A percentile compares a stretch with the other conserved stretches of the same genome.
These are phyloP conservation scores for Margarornis squamiger DNA, from an alignment of 2,797 vertebrate genomes.

Conservation along the genomic window DNA sequence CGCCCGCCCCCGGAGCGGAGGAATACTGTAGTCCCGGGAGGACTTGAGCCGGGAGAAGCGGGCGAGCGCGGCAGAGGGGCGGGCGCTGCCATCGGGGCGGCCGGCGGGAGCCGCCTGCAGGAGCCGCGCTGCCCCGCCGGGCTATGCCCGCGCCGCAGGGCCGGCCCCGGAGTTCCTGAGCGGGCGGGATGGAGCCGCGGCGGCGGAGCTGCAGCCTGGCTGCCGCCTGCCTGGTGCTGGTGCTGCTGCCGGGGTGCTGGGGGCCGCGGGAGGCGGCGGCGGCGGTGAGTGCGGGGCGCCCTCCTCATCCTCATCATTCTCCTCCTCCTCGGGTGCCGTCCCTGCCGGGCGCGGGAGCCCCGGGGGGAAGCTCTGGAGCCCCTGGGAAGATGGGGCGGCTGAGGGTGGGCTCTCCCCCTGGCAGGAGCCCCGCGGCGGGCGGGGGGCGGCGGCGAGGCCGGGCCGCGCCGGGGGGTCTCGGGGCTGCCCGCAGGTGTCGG, in stretches of 20 bases:
- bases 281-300: background rate
- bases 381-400: background rate
- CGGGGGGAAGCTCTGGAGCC: background rate
- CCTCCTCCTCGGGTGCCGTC: background rate
- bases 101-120: background rate
- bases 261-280: background rate
- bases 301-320: background rate
- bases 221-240: background rate
- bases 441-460: background rate
- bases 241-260: background rate
- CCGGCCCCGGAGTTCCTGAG: background rate
- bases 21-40: slow-evolving; percentile 31
- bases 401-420: background rate
- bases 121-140: background rate
- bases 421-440: background rate
- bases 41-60: background rate
- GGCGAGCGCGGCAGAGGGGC: background rate
- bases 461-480: background rate
- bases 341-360: background rate
- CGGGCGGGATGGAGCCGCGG: background rate
- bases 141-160: background rate
- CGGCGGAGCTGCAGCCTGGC: background rate
- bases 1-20: background rate
- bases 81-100: background rate
- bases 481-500: background rate